Conservation (phyloP, 2,113 vertebrate species). For the Rhinopomastus cyanomelas region DNA sequence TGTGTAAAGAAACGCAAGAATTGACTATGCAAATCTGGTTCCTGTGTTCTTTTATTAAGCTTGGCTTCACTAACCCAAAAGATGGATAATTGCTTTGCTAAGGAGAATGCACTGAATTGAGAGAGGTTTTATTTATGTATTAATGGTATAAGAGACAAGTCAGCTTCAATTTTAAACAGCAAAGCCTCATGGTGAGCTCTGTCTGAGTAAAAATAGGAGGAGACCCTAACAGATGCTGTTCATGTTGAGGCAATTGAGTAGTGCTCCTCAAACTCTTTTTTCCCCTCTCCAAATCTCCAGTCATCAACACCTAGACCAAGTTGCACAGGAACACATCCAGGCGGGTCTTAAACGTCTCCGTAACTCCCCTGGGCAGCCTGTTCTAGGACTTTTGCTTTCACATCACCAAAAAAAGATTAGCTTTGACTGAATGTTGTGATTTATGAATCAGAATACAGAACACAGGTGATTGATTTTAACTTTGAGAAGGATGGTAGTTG, state of each 20-base stretch:
- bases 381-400: neutral
- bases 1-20: neutral
- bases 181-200: neutral
- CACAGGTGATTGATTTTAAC: neutral
- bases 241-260: neutral
- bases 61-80: neutral
- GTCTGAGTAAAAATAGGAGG: neutral
- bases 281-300: neutral
- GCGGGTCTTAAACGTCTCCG: too few species aligned
- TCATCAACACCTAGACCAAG: too few species aligned
- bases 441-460: neutral
- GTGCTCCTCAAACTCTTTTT: neutral
- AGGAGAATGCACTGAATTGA: neutral
- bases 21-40: neutral
- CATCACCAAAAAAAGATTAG: neutral
- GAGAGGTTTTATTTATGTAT: neutral
- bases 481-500: neutral
- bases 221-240: neutral
- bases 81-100: neutral
- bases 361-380: too few species aligned
- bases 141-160: neutral
- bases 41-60: neutral
- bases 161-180: neutral
- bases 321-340: too few species aligned
- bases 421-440: neutral